Conservation (phyloP, 2,797 vertebrate species). For the Sebastes elongatus region DNA sequence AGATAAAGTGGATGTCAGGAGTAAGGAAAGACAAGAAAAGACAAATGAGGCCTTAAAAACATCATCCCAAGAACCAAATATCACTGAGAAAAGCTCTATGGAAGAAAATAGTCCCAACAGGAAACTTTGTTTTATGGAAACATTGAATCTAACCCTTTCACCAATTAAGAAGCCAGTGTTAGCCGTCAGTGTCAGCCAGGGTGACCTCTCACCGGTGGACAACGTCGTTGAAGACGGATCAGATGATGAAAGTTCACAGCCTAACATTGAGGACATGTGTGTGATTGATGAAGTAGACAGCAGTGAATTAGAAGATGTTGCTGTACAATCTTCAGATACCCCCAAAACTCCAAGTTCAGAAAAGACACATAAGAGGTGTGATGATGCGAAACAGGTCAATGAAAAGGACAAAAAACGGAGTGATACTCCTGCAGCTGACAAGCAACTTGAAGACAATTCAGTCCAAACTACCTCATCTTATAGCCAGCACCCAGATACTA, state of each 20-base stretch:
- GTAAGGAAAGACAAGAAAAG: conserved; percentile 26
- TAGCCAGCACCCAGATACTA: background rate
- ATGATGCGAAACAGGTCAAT: background rate
- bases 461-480: conserved; percentile 16
- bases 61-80: conserved; percentile 34
- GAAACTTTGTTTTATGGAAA: conserved; percentile 98
- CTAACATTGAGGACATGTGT: conserved; percentile 70
- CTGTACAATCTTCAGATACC: background rate
- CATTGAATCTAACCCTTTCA: conserved; percentile 93
- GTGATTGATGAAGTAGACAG: conserved; percentile 73
- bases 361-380: background rate
- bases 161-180: conserved; percentile 88
- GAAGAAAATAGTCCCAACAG: conserved; percentile 85
- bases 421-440: background rate
- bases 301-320: conserved; percentile 43
- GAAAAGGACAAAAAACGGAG: background rate
- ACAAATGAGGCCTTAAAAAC: conserved; percentile 3
- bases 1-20: conserved; percentile 54
- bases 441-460: conserved; percentile 1
- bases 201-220: background rate
- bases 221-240: background rate
- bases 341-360: background rate
- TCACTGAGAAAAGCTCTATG: conserved; percentile 22
- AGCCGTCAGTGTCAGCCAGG: background rate
- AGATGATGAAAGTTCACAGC: conserved; percentile 35